phyloP scores from a whole-genome alignment of 2,888 invertebrate species.

The Laspeyria flexula region DNA sequence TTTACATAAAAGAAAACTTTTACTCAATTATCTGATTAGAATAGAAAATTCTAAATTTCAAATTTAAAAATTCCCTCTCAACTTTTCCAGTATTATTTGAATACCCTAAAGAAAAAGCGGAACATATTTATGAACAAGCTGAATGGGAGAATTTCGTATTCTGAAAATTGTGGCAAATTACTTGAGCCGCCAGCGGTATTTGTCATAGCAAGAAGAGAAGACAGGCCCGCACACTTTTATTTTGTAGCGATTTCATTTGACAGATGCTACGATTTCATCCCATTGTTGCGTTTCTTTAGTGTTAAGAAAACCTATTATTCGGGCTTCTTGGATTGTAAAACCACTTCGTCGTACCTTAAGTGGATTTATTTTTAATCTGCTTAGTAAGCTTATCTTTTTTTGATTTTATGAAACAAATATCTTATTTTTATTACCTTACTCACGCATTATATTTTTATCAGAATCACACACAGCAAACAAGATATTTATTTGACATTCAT shows the following conservation, averaged over 20 bases:
- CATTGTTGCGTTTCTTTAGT: slow-evolving; percentile 59
- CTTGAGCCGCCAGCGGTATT: slow-evolving; percentile 55
- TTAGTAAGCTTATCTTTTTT: background rate
- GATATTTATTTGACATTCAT: no score
- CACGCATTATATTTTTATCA: no score
- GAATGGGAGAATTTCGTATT: slow-evolving; percentile 31
- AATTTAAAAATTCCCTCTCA: no score
- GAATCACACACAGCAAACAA: no score
- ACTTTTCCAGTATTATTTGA: no score
- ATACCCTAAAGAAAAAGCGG: background rate
- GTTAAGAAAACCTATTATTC: slow-evolving; percentile 38
- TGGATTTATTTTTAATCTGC: slow-evolving; percentile 25
- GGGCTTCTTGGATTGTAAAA: slow-evolving; percentile 44
- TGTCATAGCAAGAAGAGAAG: slow-evolving; percentile 56
- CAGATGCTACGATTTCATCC: slow-evolving; percentile 58
- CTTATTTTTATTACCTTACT: no score
- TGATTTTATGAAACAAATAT: no score
- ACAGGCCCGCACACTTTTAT: slow-evolving; percentile 50
- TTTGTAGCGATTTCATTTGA: slow-evolving; percentile 63
- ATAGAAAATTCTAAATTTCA: no score
- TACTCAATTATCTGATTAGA: no score
- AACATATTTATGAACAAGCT: slow-evolving; percentile 4
- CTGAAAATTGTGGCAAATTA: slow-evolving; percentile 61
- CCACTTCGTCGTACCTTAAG: slow-evolving; percentile 27
- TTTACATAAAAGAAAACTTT: no score